Percentiles rank a stretch among this genome's conserved stretches.
These are phyloP conservation scores for Chymomyza fuscimana DNA, from an alignment of 2,888 invertebrate species.

Conservation along the genomic window DNA sequence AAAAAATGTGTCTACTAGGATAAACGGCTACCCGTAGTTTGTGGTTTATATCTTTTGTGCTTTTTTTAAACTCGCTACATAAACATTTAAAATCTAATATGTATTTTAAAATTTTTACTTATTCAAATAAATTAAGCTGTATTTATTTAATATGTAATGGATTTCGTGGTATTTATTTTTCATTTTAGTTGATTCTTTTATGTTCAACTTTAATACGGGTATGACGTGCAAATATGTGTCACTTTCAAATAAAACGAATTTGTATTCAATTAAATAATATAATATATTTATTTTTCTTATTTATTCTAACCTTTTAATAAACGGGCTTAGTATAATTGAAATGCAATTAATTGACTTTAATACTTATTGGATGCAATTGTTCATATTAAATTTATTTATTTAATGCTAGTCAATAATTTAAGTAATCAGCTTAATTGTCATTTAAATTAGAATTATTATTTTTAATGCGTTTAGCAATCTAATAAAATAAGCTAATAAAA, in stretches of 20 bases:
- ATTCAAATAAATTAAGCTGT: background rate
- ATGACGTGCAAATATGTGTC: background rate
- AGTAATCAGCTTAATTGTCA: background rate
- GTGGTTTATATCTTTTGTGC: background rate
- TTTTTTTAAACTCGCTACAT: background rate
- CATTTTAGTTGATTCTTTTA: background rate
- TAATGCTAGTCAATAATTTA: background rate
- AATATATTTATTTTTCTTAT: background rate
- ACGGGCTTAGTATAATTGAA: background rate
- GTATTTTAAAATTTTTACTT: background rate
- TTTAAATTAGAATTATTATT: background rate
- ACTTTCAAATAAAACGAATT: background rate
- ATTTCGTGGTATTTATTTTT: background rate
- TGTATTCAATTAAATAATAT: background rate
- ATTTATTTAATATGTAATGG: background rate
- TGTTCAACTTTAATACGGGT: background rate
- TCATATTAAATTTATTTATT: background rate
- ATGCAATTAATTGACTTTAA: background rate
- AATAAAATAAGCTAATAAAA: too few species aligned
- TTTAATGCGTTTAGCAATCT: background rate
- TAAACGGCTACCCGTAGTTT: background rate
- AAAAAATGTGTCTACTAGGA: too few species aligned
- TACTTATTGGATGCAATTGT: background rate
- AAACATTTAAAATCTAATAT: background rate
- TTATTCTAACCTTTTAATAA: background rate